Base-by-base conservation (phyloP, 2,888 invertebrate genomes). In the Drosophila anceps region DNA sequence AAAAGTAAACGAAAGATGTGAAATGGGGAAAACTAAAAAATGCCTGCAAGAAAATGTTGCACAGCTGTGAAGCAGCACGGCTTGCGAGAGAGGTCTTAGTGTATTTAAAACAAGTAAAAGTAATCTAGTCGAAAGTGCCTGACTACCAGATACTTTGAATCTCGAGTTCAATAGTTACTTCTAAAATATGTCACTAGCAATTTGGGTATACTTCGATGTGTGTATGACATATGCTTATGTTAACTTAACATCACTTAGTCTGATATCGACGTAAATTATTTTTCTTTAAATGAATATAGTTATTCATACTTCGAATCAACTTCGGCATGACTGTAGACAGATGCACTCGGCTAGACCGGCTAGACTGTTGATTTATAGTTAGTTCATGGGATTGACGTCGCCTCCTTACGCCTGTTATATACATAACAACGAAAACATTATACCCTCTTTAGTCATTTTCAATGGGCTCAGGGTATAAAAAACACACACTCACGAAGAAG, bases 1-100 rank as follows among this genome's bases (percentile, higher is more conserved):
- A 88, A 88, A 83, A 84, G 84, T 88, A 74, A 86, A 81, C 73
- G 76, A 79, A 83, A 83, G 66, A 46, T 58, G 59, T 37, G 43
- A 70, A 63, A 67, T 31, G 48, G 51, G 55, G 1, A 62, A 54
- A 77, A 72, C 46, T 71, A 67, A 66, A 73, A 79, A 79, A 73
- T 76, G 75, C 48, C 60, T 63, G 79, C 64, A 53, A 73, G 72
- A 72, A 73, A 76, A 76, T 74, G 58, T 63, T 66, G 63, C 54
- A 71, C 74, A 73, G 57, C 50, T 62, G 73, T 50, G 43, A 48
- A 57, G 33, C 39, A 24, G 61, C 55, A 51, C 67, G 43, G 62
- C 58, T 60, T 57, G 66, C 43, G 31, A 31, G 55, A 37, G 63
- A 84, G 70, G 75, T 82, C 72, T 82, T 80, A 69, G 76, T 85